Conservation (phyloP, 2,888 invertebrate species). For the Pachycephus smyrnensis region DNA sequence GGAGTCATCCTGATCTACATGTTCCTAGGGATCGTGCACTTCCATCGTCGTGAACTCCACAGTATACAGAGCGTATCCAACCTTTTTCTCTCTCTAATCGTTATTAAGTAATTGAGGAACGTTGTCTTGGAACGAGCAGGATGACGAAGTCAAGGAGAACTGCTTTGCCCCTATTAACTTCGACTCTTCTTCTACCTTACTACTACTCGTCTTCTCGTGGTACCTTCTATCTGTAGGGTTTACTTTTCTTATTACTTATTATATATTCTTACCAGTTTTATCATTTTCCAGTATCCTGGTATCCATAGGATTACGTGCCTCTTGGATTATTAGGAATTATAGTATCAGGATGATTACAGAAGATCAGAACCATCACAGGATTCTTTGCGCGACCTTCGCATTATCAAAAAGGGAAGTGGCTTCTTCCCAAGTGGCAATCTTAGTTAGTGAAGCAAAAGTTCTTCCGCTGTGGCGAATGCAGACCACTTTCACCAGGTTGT, state of each 20-base stretch:
- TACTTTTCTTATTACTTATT: background rate
- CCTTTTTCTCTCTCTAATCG: background rate
- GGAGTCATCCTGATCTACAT: background rate
- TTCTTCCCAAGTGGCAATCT: background rate
- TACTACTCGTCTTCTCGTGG: background rate
- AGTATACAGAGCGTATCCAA: background rate
- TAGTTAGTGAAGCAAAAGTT: background rate
- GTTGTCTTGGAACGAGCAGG: background rate
- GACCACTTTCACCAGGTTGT: background rate
- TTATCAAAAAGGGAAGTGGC: background rate
- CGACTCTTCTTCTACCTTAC: slow-evolving; percentile 9
- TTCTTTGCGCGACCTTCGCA: background rate
- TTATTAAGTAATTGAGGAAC: slow-evolving; percentile 5
- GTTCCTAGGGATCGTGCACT: background rate
- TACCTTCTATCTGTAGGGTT: background rate
- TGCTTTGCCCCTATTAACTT: slow-evolving; percentile 32
- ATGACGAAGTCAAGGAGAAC: slow-evolving; percentile 58
- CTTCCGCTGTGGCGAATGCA: background rate
- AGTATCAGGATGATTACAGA: background rate
- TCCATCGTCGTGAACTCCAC: background rate
- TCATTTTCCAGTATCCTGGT: background rate
- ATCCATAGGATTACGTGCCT: background rate
- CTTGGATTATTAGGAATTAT: background rate
- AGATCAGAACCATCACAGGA: background rate
- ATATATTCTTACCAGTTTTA: background rate